Evolutionary conservation across 1,140 invertebrate species (phyloP), one percentile per base, ranked within the genome.

Genomic region (Lerema accius): DNA sequence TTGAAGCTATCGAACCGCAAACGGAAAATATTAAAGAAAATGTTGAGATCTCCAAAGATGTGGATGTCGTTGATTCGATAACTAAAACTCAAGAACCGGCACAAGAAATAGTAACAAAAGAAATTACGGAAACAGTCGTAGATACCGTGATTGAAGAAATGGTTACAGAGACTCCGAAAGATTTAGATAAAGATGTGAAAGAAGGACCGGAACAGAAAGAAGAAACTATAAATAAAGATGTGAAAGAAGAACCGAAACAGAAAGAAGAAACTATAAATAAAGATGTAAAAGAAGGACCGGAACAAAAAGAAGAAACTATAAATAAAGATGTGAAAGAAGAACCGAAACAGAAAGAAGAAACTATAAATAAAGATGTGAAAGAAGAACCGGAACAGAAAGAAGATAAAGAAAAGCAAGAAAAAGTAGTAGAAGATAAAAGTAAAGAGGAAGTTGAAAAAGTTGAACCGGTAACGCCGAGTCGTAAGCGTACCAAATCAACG

Each of bases 401-500:
- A 14, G 53, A 4, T 1, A 48, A 65, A 42, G 26, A 39, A 17
- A 45, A 46, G n/a, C 10, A n/a, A 7, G 37, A 42, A n/a, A 40
- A 17, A 10, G 40, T 37, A 53, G 23, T 53, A 37, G 58, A 70
- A 6, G 46, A 42, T 48, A 37, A 60, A n/a, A 28, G 16, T 61
- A 42, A 37, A 14, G 32, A 19, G 19, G 39, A 48, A 11, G 39
- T 19, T 28, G 28, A 62, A 59, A 63, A 63, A 0, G 32, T 28
- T 51, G 49, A 28, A 40, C 74, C 76, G 66, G 48, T 59, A 9
- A 50, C 75, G 2, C 61, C 48, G 4, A 61, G 66, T 10, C 75
- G 76, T 35, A 83, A 82, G 65, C 76, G 75, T 9, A 60, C 62
- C 0, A 71, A 67, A 40, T 84, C 84, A n/a, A 77, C 75, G 11